phyloP scores from a whole-genome alignment of 1,140 invertebrate genomes.

The Arion vulgaris region DNA sequence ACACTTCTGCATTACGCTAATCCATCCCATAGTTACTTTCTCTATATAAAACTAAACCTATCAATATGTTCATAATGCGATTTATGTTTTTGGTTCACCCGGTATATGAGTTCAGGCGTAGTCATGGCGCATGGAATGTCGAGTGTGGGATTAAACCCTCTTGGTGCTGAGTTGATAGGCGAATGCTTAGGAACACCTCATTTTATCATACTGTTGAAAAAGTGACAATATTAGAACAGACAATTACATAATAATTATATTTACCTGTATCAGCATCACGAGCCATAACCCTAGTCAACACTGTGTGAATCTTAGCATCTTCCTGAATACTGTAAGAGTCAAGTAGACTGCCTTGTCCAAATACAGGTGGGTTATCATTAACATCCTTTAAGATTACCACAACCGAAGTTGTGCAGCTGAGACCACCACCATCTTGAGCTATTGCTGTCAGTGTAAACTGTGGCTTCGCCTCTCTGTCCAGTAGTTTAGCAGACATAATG shows the following conservation, averaged over 20 bases:
- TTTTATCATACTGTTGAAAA: too few relatives aligned
- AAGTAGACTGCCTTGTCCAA: constrained; percentile 49
- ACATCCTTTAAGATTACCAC: constrained; percentile 71
- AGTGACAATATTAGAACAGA: too few relatives aligned
- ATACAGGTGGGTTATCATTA: constrained; percentile 81
- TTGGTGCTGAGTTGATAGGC: too few relatives aligned
- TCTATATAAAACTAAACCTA: too few relatives aligned
- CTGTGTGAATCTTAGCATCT: constrained; percentile 70
- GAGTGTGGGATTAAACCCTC: too few relatives aligned
- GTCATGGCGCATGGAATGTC: too few relatives aligned
- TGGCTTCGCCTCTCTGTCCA: constrained; percentile 66
- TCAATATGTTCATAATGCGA: too few relatives aligned
- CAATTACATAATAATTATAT: not conserved
- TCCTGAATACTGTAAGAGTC: constrained; percentile 62
- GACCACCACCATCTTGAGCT: constrained; percentile 67
- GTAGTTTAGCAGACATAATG: constrained; percentile 59
- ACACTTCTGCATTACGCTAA: too few relatives aligned
- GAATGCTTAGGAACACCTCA: too few relatives aligned
- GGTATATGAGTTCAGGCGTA: too few relatives aligned
- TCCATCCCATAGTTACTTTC: too few relatives aligned
- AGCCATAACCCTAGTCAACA: constrained; percentile 73
- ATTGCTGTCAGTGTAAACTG: constrained; percentile 59
- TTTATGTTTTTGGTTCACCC: too few relatives aligned
- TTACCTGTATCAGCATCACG: constrained; percentile 72
- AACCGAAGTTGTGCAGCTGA: constrained; percentile 79